Conservation (phyloP, 2,888 invertebrate species). For the Rhagonycha lutea region DNA sequence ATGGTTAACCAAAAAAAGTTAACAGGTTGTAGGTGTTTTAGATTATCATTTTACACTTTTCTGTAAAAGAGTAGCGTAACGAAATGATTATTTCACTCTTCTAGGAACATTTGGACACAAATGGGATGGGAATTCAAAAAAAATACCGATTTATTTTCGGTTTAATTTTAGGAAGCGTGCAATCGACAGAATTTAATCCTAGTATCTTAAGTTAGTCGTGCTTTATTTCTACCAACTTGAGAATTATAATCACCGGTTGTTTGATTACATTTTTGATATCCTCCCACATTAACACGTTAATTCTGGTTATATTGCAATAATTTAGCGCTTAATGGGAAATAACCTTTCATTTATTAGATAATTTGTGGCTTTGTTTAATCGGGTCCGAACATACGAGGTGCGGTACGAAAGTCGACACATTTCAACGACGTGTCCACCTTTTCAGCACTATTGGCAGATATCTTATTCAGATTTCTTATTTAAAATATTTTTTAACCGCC, state of each 20-base stretch:
- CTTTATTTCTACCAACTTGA: conserved; percentile 42
- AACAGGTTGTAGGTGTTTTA: conserved; percentile 42
- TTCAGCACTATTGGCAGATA: neutral
- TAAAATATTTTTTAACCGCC: neutral
- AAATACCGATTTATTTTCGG: neutral
- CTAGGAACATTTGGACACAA: neutral
- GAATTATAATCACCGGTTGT: conserved; percentile 45
- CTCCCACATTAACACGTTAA: conserved; percentile 48
- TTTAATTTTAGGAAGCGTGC: neutral
- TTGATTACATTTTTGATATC: conserved; percentile 46
- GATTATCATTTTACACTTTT: conserved; percentile 38
- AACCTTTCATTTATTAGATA: conserved; percentile 23
- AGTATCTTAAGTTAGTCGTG: conserved; percentile 42
- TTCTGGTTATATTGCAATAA: conserved; percentile 45
- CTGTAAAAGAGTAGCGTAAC: conserved; percentile 41
- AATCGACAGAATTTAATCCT: conserved; percentile 30
- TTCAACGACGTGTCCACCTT: neutral
- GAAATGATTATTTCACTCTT: conserved; percentile 36
- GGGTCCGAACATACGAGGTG: neutral
- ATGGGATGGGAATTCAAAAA: neutral
- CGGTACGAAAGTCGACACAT: neutral
- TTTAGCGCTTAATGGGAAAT: conserved; percentile 12
- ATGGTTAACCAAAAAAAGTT: conserved; percentile 34
- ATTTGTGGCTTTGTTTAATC: neutral
- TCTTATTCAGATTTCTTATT: too few species aligned